Evolutionary conservation across 2,113 vertebrate genomes (phyloP).

Genomic region (Grammomys dolichurus): DNA sequence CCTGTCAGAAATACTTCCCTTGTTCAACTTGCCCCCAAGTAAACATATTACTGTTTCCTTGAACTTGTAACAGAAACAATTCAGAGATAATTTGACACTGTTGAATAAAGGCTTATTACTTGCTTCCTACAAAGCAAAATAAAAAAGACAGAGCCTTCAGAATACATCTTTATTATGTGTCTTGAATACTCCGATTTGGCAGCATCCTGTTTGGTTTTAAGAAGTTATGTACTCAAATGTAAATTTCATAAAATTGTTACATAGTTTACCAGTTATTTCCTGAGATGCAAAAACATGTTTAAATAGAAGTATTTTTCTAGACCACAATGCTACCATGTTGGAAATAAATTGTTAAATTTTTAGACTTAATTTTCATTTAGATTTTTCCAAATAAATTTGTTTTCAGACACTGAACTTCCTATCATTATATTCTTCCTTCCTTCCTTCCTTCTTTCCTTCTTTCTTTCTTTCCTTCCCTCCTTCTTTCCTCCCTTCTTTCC

Average conservation of each 20-base stretch:
- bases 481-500: no score
- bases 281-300: neutral
- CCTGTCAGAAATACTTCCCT: neutral
- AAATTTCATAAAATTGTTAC: neutral
- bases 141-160: neutral
- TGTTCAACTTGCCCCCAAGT: neutral
- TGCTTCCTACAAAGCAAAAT: neutral
- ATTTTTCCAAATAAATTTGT: neutral
- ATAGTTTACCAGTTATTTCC: neutral
- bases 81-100: neutral
- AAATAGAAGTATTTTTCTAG: neutral
- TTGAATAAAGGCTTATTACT: neutral
- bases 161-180: neutral
- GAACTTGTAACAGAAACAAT: neutral
- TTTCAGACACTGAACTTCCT: neutral
- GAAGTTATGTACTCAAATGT: neutral
- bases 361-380: neutral
- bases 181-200: neutral
- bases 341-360: neutral
- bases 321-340: neutral
- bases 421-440: neutral
- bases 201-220: neutral
- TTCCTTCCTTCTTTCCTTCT: accelerated
- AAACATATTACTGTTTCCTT: neutral
- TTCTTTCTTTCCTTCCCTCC: no score